These are phyloP conservation scores for Leptura quadrifasciata DNA, from an alignment of 2,888 invertebrate genomes.

Conservation along the genomic window DNA sequence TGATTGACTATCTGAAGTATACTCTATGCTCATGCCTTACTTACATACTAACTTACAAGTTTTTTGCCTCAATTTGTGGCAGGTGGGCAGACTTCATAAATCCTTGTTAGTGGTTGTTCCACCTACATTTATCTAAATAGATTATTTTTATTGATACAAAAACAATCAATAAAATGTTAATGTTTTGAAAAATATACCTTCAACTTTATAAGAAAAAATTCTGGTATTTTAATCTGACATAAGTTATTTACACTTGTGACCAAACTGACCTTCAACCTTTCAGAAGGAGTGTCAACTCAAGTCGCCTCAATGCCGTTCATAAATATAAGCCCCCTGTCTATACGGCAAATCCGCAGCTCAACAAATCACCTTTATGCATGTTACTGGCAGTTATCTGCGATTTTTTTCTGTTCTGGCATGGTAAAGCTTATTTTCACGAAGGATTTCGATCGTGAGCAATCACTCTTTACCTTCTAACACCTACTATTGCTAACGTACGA, in stretches of 20 bases:
- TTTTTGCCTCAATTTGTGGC: no score
- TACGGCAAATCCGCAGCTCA: not conserved
- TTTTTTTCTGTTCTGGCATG: constrained; percentile 8
- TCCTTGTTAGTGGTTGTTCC: no score
- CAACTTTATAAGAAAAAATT: no score
- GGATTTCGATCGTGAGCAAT: constrained; percentile 38
- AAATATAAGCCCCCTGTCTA: not conserved
- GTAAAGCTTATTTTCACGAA: constrained; percentile 39
- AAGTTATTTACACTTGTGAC: not conserved
- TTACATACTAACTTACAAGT: no score
- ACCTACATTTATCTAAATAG: no score
- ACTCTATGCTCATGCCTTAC: no score
- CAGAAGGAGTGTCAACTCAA: not conserved
- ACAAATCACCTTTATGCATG: constrained; percentile 25
- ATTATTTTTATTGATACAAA: no score
- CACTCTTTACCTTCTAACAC: constrained; percentile 42
- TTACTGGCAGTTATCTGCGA: not conserved
- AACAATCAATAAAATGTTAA: no score
- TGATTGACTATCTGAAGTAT: no score
- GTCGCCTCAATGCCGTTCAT: not conserved
- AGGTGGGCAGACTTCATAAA: no score
- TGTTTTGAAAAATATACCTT: no score
- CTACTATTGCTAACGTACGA: constrained; percentile 39
- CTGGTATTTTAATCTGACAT: no score
- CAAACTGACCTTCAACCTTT: not conserved